A percentile compares a stretch with the other conserved stretches of the same genome.
phyloP scores from a whole-genome alignment of 2,113 vertebrate species.

The Sylvilagus bachmani region DNA sequence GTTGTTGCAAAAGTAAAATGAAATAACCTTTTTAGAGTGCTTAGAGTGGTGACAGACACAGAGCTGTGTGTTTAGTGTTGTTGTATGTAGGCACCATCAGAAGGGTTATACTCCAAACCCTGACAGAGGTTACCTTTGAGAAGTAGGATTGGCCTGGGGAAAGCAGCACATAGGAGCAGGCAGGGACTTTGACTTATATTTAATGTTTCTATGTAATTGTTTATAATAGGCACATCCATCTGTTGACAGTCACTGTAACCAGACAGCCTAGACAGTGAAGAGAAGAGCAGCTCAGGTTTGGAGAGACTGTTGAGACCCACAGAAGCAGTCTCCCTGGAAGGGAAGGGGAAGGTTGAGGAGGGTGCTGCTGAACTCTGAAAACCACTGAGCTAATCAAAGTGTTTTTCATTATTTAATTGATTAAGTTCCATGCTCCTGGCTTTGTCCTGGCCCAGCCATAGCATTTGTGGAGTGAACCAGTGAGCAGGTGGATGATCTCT shows the following conservation, averaged over 20 bases:
- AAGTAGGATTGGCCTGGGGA: background rate
- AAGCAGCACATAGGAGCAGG: background rate
- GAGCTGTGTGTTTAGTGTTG: background rate
- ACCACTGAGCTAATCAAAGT: background rate
- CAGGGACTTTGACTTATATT: background rate
- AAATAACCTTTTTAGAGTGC: background rate
- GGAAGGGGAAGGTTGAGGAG: background rate
- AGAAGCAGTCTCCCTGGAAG: background rate
- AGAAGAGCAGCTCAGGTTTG: background rate
- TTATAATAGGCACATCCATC: background rate
- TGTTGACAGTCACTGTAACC: background rate
- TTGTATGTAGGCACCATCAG: background rate
- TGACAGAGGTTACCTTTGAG: slow-evolving; percentile 41
- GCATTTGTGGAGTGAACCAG: too few relatives aligned
- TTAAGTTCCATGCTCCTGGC: too few relatives aligned
- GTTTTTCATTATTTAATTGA: too few relatives aligned
- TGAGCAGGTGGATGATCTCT: too few relatives aligned
- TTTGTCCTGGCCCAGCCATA: too few relatives aligned
- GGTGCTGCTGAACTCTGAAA: background rate
- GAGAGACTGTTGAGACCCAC: background rate
- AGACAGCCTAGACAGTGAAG: background rate
- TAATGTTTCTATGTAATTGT: background rate
- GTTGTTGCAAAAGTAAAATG: slow-evolving; percentile 35
- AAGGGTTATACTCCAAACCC: slow-evolving; percentile 25
- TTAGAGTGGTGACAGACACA: slow-evolving; percentile 1